Percentiles rank a stretch among this genome's conserved stretches.
Evolutionary conservation across 2,113 vertebrate species (phyloP).

Genomic region (Haplochromis burtoni): DNA sequence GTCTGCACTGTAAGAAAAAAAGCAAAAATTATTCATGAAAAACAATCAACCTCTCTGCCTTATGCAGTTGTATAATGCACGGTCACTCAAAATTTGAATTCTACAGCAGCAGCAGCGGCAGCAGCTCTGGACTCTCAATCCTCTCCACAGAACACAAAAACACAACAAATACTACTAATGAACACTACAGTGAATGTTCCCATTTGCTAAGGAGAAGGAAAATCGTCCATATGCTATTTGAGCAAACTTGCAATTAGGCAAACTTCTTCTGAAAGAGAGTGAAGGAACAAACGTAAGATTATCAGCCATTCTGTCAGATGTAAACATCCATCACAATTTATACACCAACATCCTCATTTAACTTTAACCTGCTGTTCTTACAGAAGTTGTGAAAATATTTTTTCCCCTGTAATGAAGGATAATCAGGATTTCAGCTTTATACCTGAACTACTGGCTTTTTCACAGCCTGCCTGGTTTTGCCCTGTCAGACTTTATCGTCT

Average conservation of each 20-base stretch:
- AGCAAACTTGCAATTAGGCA: background rate
- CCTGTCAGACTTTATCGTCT: background rate
- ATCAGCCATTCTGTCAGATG: background rate
- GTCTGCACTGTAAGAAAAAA: slow-evolving; percentile 1
- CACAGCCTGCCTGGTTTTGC: background rate
- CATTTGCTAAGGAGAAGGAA: background rate
- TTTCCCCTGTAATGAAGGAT: background rate
- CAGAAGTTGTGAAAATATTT: background rate
- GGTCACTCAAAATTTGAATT: background rate
- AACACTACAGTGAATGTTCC: background rate
- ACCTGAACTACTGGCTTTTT: background rate
- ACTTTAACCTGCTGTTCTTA: background rate
- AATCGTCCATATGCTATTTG: background rate
- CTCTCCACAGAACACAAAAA: background rate
- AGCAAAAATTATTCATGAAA: slow-evolving; percentile 37
- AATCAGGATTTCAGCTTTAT: background rate
- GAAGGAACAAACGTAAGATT: background rate
- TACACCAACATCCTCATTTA: background rate
- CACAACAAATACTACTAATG: background rate
- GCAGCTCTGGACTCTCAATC: background rate
- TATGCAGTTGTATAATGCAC: background rate
- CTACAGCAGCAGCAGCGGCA: background rate
- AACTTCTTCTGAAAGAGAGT: background rate
- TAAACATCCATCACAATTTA: background rate
- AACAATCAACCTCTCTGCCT: background rate